phyloP scores from a whole-genome alignment of 2,113 vertebrate genomes.

The Pagrus major region DNA sequence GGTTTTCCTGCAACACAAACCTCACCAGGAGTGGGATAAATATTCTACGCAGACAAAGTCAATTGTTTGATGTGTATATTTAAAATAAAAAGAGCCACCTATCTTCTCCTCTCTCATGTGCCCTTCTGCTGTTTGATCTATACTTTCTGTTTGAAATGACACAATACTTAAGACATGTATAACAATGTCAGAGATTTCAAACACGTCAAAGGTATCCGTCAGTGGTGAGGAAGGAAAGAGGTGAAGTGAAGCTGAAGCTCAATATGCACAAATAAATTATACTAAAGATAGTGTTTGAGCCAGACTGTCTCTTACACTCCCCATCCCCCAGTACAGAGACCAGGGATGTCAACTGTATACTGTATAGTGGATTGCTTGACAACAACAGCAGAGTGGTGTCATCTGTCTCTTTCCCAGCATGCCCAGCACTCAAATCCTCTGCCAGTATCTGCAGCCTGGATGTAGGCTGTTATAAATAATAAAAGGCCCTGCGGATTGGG shows the following conservation, averaged over 20 bases:
- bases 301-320: constrained; percentile 32
- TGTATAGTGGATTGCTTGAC: constrained; percentile 27
- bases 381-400: constrained; percentile 58
- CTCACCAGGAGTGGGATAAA: neutral
- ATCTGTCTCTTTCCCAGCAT: constrained; percentile 70
- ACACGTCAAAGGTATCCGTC: neutral
- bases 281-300: constrained; percentile 36
- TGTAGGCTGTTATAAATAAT: constrained; percentile 74
- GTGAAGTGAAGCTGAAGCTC: neutral
- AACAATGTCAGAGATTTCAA: neutral
- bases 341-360: constrained; percentile 35
- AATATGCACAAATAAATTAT: neutral
- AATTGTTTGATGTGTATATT: neutral
- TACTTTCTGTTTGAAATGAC: neutral
- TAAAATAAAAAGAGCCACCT: neutral
- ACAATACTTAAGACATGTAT: neutral
- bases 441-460: constrained; percentile 52
- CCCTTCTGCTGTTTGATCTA: neutral
- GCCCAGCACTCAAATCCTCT: constrained; percentile 54
- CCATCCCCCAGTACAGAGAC: constrained; percentile 33
- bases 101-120: neutral
- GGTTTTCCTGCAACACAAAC: neutral
- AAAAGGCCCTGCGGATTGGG: constrained; percentile 57
- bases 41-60: neutral
- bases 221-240: neutral